phyloP scores from a whole-genome alignment of 2,888 invertebrate genomes.

The Nephrocerus scutellatus region DNA sequence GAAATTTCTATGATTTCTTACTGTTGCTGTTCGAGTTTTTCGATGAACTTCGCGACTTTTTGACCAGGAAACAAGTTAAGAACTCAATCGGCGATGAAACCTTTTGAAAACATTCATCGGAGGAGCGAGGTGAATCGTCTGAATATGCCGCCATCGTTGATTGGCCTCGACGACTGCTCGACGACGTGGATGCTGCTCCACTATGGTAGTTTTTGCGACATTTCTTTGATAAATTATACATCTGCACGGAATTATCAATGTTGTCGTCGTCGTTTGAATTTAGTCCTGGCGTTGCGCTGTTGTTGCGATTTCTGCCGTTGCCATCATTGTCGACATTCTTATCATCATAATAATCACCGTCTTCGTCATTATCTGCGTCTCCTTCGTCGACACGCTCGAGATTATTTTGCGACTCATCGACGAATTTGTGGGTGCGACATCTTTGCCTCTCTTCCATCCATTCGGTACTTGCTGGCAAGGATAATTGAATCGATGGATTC shows the following conservation, averaged over 20 bases:
- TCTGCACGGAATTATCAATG: slow-evolving; percentile 41
- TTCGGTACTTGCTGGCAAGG: slow-evolving; percentile 43
- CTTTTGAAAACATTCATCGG: slow-evolving; percentile 44
- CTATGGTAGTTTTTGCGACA: slow-evolving; percentile 44
- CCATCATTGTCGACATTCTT: slow-evolving; percentile 22
- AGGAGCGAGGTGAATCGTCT: slow-evolving; percentile 28
- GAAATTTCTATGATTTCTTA: slow-evolving; percentile 41
- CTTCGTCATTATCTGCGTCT: slow-evolving; percentile 24
- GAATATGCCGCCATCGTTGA: too few species aligned
- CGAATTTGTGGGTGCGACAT: slow-evolving; percentile 34
- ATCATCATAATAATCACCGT: slow-evolving; percentile 14
- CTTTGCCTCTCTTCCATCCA: slow-evolving; percentile 41
- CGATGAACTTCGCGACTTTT: slow-evolving; percentile 37
- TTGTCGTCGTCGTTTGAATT: slow-evolving; percentile 35
- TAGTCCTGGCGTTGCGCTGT: slow-evolving; percentile 11
- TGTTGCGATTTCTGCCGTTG: slow-evolving; percentile 5
- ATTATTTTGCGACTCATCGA: slow-evolving; percentile 39
- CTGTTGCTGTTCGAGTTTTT: slow-evolving; percentile 26
- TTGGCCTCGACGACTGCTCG: slow-evolving; percentile 21
- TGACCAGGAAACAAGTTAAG: slow-evolving; percentile 41
- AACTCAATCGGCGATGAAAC: slow-evolving; percentile 43
- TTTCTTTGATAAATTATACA: slow-evolving; percentile 44
- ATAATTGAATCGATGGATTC: slow-evolving; percentile 44
- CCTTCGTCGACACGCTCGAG: slow-evolving; percentile 28
- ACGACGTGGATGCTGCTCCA: slow-evolving; percentile 15